phyloP scores from a whole-genome alignment of 2,888 invertebrate genomes.

The Stramonita haemastoma region DNA sequence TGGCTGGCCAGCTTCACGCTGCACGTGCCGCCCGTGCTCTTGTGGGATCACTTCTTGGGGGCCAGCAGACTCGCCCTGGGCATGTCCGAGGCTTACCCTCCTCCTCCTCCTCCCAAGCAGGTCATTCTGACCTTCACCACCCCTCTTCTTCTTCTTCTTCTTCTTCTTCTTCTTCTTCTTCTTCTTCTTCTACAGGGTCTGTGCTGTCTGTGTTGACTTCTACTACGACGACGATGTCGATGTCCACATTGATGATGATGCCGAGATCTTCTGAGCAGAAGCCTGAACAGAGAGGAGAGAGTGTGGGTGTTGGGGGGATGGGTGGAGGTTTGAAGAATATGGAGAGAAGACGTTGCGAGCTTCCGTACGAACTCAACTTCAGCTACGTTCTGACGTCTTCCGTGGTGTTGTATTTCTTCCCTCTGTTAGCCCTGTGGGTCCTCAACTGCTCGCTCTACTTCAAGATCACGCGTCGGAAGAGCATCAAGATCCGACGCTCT shows the following conservation, averaged over 20 bases:
- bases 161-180: too few relatives aligned
- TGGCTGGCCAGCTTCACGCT: conserved; percentile 64
- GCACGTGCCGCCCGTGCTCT: conserved; percentile 60
- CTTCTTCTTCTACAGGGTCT: too few relatives aligned
- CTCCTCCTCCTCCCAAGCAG: too few relatives aligned
- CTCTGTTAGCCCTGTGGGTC: conserved; percentile 56
- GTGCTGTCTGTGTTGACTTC: too few relatives aligned
- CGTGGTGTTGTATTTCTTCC: conserved; percentile 59
- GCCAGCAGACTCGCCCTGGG: too few relatives aligned
- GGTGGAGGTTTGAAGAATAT: too few relatives aligned
- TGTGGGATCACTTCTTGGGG: conserved; percentile 55
- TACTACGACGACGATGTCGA: too few relatives aligned
- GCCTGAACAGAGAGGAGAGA: neutral
- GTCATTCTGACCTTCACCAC: neutral
- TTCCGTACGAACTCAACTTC: conserved; percentile 56
- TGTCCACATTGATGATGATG: too few relatives aligned
- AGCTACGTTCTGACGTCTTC: conserved; percentile 55
- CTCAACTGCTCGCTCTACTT: conserved; percentile 67
- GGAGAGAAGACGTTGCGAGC: conserved; percentile 38
- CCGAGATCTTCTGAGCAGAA: too few relatives aligned
- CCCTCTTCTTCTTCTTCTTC: too few relatives aligned
- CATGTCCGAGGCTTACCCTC: too few relatives aligned
- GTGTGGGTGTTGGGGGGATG: neutral
- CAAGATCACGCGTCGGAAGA: conserved; percentile 65
- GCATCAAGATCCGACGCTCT: conserved; percentile 67